These are phyloP conservation scores for Oostethus manadensis DNA, from an alignment of 2,113 vertebrate species.

Conservation along the genomic window DNA sequence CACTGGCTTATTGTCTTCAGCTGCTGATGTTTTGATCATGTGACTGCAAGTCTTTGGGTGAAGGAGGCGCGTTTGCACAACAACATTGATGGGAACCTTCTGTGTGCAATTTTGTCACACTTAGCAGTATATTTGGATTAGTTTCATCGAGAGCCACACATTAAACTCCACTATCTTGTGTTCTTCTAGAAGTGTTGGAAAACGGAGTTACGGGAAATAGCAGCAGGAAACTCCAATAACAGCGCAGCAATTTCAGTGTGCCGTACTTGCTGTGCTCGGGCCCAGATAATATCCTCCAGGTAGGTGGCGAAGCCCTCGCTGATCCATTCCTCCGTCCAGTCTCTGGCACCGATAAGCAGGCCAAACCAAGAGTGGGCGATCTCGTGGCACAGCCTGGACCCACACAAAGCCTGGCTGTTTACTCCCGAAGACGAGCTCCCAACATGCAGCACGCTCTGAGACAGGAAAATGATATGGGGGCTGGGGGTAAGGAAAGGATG, in stretches of 20 bases:
- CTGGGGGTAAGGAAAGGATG: slow-evolving; percentile 69
- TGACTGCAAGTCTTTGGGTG: not conserved
- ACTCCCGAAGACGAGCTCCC: slow-evolving; percentile 20
- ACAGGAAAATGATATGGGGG: slow-evolving; percentile 93
- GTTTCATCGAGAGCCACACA: not conserved
- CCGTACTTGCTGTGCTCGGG: slow-evolving; percentile 80
- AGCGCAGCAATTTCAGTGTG: not conserved
- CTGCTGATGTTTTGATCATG: slow-evolving; percentile 11
- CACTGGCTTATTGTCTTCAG: slow-evolving; percentile 5
- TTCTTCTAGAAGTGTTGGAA: slow-evolving; percentile 1
- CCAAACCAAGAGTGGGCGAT: slow-evolving; percentile 97
- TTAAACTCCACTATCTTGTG: not conserved
- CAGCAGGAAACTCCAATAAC: slow-evolving; percentile 1
- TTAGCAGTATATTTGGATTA: not conserved
- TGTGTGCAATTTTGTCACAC: slow-evolving; percentile 1
- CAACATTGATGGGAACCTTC: slow-evolving; percentile 3
- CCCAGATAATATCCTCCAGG: slow-evolving; percentile 90
- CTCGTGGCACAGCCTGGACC: slow-evolving; percentile 89
- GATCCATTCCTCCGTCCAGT: slow-evolving; percentile 98
- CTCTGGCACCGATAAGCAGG: slow-evolving; percentile 86
- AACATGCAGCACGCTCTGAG: slow-evolving; percentile 79
- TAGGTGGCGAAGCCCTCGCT: slow-evolving; percentile 96
- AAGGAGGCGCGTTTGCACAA: not conserved
- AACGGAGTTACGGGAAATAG: not conserved
- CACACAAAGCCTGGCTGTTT: slow-evolving; percentile 75